Base-by-base conservation (phyloP, 2,797 vertebrate genomes). In the Halcyon chelicuti region DNA sequence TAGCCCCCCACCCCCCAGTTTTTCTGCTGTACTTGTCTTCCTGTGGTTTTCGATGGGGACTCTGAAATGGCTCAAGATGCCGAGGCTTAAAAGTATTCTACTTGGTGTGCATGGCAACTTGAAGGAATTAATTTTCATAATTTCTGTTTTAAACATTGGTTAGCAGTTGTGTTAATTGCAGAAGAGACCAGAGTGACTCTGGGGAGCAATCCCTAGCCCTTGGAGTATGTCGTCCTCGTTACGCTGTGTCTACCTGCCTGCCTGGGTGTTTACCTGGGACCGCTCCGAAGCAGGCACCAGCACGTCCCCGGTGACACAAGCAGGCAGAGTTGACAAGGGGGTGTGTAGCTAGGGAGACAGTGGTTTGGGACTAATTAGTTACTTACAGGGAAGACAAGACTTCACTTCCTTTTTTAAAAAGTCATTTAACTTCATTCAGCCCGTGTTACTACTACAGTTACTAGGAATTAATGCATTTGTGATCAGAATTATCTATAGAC, bases 351-450 rank as follows among this genome's bases (percentile, higher is more conserved):
- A 13, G 86, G 68, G 82, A 77, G 35, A 16, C 28, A 35, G 86
- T 33, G 54, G 40, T 31, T n/a, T 23, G 90, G 86, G 62, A 52
- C 52, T 86, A 74, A 78, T 93, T 81, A 92, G 79, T 80, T 88
- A 20, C 37, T 84, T 61, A 61, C 33, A 61, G 0, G 1, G 49
- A 37, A 92, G 54, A 74, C 70, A 49, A 47, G 73, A 4, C 52
- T 77, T n/a, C 3, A 13, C 58, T 94, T 63, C 63, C 72, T 40
- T 63, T 39, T 42, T 10, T 0, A 57, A 66, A 70, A 54, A 73
- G 63, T 21, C 26, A 2, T 76, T 78, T 70, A 72, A 65, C 75
- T 79, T 37, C 54, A 60, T 90, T 8, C 68, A 62, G 67, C 29
- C 63, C 0, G 9, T 11, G 42, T 9, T 37, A 1, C 12, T n/a